These are phyloP conservation scores for Serranus cabrilla DNA, from an alignment of 2,797 vertebrate genomes.

Conservation along the genomic window DNA sequence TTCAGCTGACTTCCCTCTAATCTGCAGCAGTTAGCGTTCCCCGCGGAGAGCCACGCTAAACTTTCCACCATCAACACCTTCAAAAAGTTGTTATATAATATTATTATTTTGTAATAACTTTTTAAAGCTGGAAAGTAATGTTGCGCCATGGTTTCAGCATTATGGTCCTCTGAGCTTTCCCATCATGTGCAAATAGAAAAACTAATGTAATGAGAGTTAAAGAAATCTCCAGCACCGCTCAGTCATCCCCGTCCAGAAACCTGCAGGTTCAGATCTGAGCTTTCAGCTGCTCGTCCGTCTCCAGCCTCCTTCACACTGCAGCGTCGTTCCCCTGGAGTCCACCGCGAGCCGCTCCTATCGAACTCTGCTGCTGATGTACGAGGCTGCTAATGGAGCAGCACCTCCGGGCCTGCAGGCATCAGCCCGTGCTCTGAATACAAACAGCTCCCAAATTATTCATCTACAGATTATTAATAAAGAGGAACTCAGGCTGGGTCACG, in stretches of 20 bases:
- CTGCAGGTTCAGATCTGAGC: too few relatives aligned
- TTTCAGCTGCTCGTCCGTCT: too few relatives aligned
- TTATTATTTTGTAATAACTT: background rate
- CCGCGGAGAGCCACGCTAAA: background rate
- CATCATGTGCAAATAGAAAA: background rate
- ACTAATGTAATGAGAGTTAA: too few relatives aligned
- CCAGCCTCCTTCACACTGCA: too few relatives aligned
- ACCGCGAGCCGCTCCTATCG: constrained; percentile 1
- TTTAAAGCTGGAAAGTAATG: background rate
- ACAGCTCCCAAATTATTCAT: background rate
- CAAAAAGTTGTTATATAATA: background rate
- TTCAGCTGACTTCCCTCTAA: background rate
- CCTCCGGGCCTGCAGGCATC: constrained; percentile 15
- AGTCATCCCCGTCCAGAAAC: too few relatives aligned
- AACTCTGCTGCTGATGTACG: constrained; percentile 42
- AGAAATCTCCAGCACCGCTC: too few relatives aligned
- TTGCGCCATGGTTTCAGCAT: background rate
- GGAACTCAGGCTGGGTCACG: background rate
- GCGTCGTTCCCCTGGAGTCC: background rate
- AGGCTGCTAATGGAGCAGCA: constrained; percentile 39
- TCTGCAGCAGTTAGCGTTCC: background rate
- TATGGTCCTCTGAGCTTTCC: background rate
- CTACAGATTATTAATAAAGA: too few relatives aligned
- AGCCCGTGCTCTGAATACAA: constrained; percentile 24
- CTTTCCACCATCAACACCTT: background rate